A percentile compares a stretch with the other conserved stretches of the same genome.
Conservation (phyloP, 2,797 vertebrate genomes). For the Rhinatrema bivittatum region DNA sequence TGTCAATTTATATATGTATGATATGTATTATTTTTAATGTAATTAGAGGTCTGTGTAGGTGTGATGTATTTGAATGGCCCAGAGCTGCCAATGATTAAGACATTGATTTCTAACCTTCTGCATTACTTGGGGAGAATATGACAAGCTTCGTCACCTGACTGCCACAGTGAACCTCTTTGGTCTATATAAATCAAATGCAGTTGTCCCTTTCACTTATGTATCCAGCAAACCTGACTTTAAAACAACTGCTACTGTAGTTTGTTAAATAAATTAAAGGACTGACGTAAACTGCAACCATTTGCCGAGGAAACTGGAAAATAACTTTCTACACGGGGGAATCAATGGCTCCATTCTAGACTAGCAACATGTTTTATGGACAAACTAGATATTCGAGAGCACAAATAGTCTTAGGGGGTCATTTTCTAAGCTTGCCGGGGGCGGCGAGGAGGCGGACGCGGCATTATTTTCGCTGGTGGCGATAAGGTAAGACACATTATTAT, state of each 20-base stretch:
- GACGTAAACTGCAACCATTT: background rate
- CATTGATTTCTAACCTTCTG: constrained; percentile 47
- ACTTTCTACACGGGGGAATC: background rate
- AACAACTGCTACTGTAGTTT: constrained; percentile 24
- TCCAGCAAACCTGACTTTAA: constrained; percentile 31
- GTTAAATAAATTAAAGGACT: constrained; percentile 33
- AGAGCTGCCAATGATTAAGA: constrained; percentile 44
- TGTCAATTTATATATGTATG: constrained; percentile 78
- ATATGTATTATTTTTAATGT: constrained; percentile 60
- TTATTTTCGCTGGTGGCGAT: too few species aligned
- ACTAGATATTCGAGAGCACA: background rate
- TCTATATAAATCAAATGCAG: constrained; percentile 41
- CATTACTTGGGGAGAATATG: constrained; percentile 43
- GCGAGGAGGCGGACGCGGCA: too few species aligned
- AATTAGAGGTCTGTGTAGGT: constrained; percentile 53
- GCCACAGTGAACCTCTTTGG: constrained; percentile 35
- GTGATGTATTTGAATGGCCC: constrained; percentile 46
- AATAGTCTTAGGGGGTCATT: too few species aligned
- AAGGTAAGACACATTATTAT: too few species aligned
- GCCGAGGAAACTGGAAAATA: constrained; percentile 5
- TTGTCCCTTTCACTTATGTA: constrained; percentile 51
- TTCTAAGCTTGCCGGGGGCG: too few species aligned
- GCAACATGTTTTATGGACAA: constrained; percentile 1
- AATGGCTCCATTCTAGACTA: background rate
- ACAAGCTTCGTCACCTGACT: constrained; percentile 43